These are phyloP conservation scores for mouse (Mus musculus) DNA, from an alignment of 2,113 vertebrate genomes.

Conservation along the genomic window GRCm39 chr9:65883001-65883500, in stretches of 20 bases:
- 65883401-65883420: conserved; percentile 3
- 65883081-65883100: not conserved
- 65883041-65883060: not conserved
- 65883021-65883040: conserved; percentile 62
- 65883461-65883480: not conserved
- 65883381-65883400: conserved; percentile 61
- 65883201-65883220: fast-evolving
- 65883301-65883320: conserved; percentile 70
- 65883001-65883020: not conserved
- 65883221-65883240: conserved; percentile 58
- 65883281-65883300: conserved; percentile 69
- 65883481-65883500: not conserved
- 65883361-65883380: conserved; percentile 62
- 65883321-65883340: conserved; percentile 57
- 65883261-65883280: conserved; percentile 61
- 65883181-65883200: fast-evolving
- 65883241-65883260: conserved; percentile 73
- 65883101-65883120: not conserved
- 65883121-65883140: not conserved
- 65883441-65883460: not conserved
- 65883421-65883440: conserved; percentile 2
- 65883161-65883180: not conserved
- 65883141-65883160: not conserved
- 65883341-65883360: conserved; percentile 53
- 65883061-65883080: conserved; percentile 12